Conservation (phyloP, 2,113 vertebrate genomes). For the Petaurus breviceps region DNA sequence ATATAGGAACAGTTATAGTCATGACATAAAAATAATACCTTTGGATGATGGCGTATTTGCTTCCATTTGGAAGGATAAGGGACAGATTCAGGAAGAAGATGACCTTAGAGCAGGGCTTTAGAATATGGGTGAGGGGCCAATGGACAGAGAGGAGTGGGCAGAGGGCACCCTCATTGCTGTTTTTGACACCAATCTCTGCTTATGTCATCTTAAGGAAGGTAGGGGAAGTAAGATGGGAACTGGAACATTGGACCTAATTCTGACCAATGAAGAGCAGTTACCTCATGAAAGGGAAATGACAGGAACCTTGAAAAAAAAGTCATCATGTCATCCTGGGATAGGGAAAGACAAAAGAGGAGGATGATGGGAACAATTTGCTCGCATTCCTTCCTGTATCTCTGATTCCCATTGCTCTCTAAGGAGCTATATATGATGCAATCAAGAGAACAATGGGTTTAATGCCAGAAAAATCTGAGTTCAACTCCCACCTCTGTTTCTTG, state of each 20-base stretch:
- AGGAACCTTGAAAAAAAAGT: neutral
- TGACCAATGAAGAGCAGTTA: neutral
- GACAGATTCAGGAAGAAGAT: neutral
- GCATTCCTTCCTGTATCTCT: neutral
- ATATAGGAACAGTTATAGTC: neutral
- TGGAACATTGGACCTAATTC: neutral
- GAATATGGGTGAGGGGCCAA: neutral
- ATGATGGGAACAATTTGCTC: neutral
- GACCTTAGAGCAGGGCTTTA: neutral
- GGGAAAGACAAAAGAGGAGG: neutral
- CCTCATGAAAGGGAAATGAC: neutral
- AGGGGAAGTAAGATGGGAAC: neutral
- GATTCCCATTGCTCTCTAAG: neutral
- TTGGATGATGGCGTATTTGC: neutral
- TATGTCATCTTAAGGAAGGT: neutral
- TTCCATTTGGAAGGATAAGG: neutral
- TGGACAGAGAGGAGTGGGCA: neutral
- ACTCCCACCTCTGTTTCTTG: neutral
- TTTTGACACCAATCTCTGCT: neutral
- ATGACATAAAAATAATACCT: neutral
- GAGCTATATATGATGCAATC: neutral
- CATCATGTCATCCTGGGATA: neutral
- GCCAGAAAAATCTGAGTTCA: neutral
- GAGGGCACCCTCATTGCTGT: neutral
- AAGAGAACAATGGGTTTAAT: neutral